Evolutionary conservation across 37 sponge, comb jelly and placozoan genomes (phyloP).

Genomic region (Bolinopsis microptera): DNA sequence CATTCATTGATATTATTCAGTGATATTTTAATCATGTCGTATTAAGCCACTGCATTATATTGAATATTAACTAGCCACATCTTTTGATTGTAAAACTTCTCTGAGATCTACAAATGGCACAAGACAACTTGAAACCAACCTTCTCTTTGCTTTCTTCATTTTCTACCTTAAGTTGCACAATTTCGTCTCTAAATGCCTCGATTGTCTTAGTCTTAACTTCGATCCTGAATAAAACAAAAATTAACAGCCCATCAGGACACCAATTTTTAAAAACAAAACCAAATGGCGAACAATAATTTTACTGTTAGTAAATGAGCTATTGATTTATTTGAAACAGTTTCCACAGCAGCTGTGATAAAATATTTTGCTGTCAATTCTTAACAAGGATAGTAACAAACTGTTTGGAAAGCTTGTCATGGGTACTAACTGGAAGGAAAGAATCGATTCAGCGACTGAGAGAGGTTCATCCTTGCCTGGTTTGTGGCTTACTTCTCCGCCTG

Average conservation of each 20-base stretch:
- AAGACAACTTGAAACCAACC: too few relatives aligned
- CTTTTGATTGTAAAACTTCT: too few relatives aligned
- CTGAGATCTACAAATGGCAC: too few relatives aligned
- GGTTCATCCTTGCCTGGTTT: constrained; percentile 31
- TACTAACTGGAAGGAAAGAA: constrained; percentile 47
- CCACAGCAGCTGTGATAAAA: background rate
- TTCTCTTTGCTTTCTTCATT: constrained; percentile 43
- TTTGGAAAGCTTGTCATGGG: background rate
- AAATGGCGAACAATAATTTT: background rate
- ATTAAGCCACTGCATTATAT: too few relatives aligned
- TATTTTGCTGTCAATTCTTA: too few relatives aligned
- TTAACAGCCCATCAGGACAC: too few relatives aligned
- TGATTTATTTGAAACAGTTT: background rate
- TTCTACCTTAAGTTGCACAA: constrained; percentile 44
- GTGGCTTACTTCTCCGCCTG: background rate
- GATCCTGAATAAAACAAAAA: background rate
- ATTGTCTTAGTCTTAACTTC: constrained; percentile 60
- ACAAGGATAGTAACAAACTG: too few relatives aligned
- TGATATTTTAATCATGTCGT: too few relatives aligned
- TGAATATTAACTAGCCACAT: too few relatives aligned
- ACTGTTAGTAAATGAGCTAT: background rate
- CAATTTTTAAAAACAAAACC: too few relatives aligned
- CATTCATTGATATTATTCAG: too few relatives aligned
- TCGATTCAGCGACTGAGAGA: constrained; percentile 50
- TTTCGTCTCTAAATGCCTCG: constrained; percentile 47